Base-by-base conservation (phyloP, 2,113 vertebrate species). In the Proterorhinus semilunaris region DNA sequence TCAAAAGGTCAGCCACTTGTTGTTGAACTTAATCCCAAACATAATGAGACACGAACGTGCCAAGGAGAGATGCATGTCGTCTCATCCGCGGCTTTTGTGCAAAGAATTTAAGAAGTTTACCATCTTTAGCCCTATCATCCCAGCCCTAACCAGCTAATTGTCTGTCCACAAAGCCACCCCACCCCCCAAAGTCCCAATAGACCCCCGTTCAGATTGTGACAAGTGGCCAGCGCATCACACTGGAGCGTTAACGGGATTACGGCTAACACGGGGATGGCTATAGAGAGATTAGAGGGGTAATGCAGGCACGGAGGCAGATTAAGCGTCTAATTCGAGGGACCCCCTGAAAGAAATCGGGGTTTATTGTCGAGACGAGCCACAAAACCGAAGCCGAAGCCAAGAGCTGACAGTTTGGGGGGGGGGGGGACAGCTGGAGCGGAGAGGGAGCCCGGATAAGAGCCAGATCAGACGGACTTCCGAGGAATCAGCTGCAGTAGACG, bases 231-330 rank as follows among this genome's bases (percentile, higher is more conserved):
- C 75, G 87, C 74, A 86, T 90, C 79, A 86, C 87, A 85, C 83
- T 78, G 86, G 72, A 80, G 86, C 78, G 86, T 89, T 92, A 91
- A 83, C 86, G 47, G 77, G 83, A 84, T 91, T 89, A 90, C 71
- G 42, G 87, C 82, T 81, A 80, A 91, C 93, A 92, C 84, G 91
- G 84, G 91, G 89, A 84, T 70, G 83, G 80, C 88, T 88, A 86
- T 83, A 89, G 84, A 82, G 88, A 90, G 92, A 94, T 92, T 90
- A 89, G 92, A 88, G 88, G 91, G 92, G 81, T 95, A 91, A 92
- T 84, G 78, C 92, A 91, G 92, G 87, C 87, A 92, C 90, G 89
- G 92, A 96, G 89, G 91, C 91, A 93, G 94, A 95, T 97, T 95
- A 95, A 85, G 86, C 89, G 90, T 91, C 91, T 95, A 96, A 97